Evolutionary conservation across 2,797 vertebrate genomes (phyloP).

Genomic region (Cheirogaleus major): DNA sequence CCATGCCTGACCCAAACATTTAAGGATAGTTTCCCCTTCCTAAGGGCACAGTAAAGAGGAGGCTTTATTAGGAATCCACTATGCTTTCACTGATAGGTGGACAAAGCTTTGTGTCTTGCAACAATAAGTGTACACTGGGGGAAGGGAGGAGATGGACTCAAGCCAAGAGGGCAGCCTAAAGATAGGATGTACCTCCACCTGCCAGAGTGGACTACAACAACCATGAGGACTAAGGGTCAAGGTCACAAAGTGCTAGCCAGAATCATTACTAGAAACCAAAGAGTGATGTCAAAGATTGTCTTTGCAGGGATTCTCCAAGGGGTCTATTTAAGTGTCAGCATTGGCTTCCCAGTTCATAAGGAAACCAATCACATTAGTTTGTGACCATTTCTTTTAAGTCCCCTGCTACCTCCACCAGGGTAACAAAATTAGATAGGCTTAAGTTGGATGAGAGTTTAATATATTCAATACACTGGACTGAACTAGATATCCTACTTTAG

Average conservation of each 20-base stretch:
- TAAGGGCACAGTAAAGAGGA: neutral
- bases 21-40: neutral
- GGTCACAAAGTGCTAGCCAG: neutral
- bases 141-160: neutral
- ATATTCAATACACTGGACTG: neutral
- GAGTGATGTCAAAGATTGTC: too few species aligned
- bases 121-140: neutral
- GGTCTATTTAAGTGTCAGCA: neutral
- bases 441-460: neutral
- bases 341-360: neutral
- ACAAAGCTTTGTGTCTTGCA: neutral
- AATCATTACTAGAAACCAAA: neutral
- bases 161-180: neutral
- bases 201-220: neutral
- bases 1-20: neutral
- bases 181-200: too few species aligned
- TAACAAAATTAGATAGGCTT: neutral
- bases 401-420: fast-evolving
- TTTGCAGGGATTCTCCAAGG: neutral
- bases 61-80: neutral
- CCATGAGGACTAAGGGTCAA: neutral
- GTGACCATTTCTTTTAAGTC: neutral
- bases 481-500: neutral
- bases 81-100: neutral
- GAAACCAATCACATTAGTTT: neutral